Percentiles rank a stretch among this genome's conserved stretches.
phyloP scores from a whole-genome alignment of 2,888 invertebrate genomes.

The Tetheella fluctuosa region DNA sequence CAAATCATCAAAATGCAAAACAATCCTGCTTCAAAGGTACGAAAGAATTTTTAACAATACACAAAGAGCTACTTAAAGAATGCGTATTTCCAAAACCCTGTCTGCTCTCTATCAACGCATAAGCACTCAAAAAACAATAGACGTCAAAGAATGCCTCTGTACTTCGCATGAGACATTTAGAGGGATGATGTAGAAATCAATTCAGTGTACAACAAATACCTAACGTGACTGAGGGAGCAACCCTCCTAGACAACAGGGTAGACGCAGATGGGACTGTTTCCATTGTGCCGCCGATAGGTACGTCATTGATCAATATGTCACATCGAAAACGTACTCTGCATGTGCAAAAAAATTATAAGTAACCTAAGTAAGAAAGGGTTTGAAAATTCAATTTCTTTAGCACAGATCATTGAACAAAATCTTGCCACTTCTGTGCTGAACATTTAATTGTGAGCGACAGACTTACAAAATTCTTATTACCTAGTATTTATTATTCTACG shows the following conservation, averaged over 20 bases:
- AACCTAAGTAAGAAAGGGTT: no score
- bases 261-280: constrained; percentile 42
- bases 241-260: constrained; percentile 53
- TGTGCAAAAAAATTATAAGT: no score
- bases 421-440: no score
- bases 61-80: neutral
- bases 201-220: constrained; percentile 57
- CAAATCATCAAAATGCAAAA: neutral
- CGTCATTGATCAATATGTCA: neutral
- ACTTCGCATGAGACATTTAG: constrained; percentile 31
- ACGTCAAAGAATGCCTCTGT: constrained; percentile 26
- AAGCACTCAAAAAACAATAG: constrained; percentile 43
- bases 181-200: constrained; percentile 66
- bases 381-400: no score
- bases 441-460: no score
- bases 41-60: neutral
- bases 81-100: constrained; percentile 6
- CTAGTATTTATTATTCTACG: no score
- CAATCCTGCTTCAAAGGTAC: neutral
- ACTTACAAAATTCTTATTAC: no score
- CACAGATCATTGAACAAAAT: no score
- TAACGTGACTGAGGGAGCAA: constrained; percentile 43
- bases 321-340: no score
- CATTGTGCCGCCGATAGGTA: constrained; percentile 35
- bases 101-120: constrained; percentile 18